A percentile compares a stretch with the other conserved stretches of the same genome.
These are phyloP conservation scores for Atta cephalotes DNA, from an alignment of 1,140 invertebrate species.

Conservation along the genomic window DNA sequence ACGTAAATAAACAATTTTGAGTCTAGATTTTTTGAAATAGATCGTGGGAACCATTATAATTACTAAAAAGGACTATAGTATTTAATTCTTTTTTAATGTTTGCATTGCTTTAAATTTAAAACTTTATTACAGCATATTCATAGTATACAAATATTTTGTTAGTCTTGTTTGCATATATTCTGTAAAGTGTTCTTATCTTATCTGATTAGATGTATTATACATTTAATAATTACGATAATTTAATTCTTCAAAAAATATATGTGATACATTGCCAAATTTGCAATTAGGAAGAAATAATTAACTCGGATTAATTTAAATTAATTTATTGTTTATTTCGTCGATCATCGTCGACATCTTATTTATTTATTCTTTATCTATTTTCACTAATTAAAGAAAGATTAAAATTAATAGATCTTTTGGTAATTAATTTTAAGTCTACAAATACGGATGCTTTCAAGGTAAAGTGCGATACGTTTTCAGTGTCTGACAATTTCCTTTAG, in stretches of 20 bases:
- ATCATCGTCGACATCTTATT: neutral
- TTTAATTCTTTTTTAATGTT: neutral
- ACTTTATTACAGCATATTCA: neutral
- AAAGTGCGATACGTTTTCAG: neutral
- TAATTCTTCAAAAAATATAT: neutral
- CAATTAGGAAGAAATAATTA: neutral
- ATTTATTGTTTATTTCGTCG: neutral
- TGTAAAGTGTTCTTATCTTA: neutral
- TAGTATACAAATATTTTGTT: neutral
- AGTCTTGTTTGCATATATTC: neutral
- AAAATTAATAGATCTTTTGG: slow-evolving; percentile 9
- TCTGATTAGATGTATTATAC: neutral
- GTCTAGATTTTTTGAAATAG: neutral
- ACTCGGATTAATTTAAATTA: neutral
- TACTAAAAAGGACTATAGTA: neutral
- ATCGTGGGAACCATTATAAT: neutral
- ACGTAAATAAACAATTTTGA: neutral
- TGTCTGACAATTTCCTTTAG: slow-evolving; percentile 10
- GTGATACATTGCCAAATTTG: neutral
- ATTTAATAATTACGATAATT: slow-evolving; percentile 2
- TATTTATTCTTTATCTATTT: neutral
- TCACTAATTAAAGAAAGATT: neutral
- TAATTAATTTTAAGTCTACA: slow-evolving; percentile 11
- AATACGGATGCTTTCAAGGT: neutral
- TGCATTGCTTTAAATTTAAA: neutral